phyloP scores from a whole-genome alignment of 2,113 vertebrate genomes.

The Egretta garzetta region DNA sequence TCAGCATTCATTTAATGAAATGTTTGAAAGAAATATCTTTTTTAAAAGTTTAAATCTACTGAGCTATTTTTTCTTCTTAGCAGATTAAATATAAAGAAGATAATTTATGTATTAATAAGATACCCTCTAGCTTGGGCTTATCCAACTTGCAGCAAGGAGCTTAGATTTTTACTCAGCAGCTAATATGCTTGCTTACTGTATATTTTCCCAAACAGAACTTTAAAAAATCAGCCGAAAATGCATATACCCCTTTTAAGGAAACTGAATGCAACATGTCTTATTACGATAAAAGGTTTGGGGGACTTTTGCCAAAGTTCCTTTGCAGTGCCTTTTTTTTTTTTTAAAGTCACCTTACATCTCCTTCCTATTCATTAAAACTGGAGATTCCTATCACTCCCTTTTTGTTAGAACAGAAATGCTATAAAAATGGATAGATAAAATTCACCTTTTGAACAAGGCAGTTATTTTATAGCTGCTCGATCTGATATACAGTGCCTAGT shows the following conservation, averaged over 20 bases:
- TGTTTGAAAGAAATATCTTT: background rate
- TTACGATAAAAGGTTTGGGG: background rate
- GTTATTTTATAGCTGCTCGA: background rate
- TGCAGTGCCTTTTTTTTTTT: background rate
- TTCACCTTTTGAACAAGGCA: background rate
- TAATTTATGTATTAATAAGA: background rate
- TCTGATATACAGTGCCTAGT: background rate
- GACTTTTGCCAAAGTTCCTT: background rate
- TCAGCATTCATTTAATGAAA: background rate
- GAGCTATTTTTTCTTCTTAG: background rate
- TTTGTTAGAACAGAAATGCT: background rate
- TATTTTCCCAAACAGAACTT: background rate
- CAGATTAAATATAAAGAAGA: background rate
- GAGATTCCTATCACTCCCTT: background rate
- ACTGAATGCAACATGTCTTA: background rate
- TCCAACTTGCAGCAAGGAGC: background rate
- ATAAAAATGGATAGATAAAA: background rate
- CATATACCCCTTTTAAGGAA: background rate
- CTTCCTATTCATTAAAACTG: conserved; percentile 5
- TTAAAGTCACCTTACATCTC: background rate
- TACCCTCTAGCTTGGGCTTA: background rate
- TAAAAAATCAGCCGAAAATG: background rate
- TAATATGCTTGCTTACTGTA: background rate
- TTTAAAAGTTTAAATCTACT: background rate
- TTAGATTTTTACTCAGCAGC: background rate